These are phyloP conservation scores for Periophthalmus magnuspinnatus DNA, from an alignment of 2,797 vertebrate genomes.

Conservation along the genomic window DNA sequence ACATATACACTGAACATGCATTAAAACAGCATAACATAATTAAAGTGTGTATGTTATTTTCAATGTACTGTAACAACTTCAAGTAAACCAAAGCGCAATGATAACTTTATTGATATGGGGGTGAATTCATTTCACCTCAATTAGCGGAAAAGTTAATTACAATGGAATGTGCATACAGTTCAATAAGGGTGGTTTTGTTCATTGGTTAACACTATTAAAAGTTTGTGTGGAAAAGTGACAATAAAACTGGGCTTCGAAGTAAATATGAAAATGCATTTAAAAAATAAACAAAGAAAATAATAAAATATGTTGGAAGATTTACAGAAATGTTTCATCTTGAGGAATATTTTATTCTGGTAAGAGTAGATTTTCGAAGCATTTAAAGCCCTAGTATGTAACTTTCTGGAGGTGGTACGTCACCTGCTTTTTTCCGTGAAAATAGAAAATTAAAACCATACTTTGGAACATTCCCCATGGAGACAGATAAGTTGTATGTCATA, in stretches of 20 bases:
- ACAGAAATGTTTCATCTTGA: not conserved
- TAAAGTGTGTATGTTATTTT: conserved; percentile 26
- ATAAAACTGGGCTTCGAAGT: conserved; percentile 27
- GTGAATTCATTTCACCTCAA: conserved; percentile 21
- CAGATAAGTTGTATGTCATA: too few species aligned
- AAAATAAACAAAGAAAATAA: too few species aligned
- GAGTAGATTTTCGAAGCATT: too few species aligned
- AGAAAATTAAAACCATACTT: too few species aligned
- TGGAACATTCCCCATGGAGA: too few species aligned
- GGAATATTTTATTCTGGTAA: too few species aligned
- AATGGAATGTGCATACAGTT: not conserved
- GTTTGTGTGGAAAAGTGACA: conserved; percentile 5
- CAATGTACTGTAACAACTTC: conserved; percentile 15
- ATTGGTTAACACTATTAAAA: conserved; percentile 7
- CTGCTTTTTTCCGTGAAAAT: too few species aligned
- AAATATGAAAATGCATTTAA: not conserved
- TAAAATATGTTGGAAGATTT: not conserved
- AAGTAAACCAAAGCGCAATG: conserved; percentile 12
- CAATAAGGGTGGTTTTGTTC: conserved; percentile 20
- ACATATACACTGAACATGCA: conserved; percentile 15
- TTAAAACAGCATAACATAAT: conserved; percentile 17
- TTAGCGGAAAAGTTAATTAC: conserved; percentile 22
- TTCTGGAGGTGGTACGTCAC: too few species aligned
- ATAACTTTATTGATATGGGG: conserved; percentile 14
- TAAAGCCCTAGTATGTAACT: too few species aligned